A percentile compares a stretch with the other conserved stretches of the same genome.
Conservation (phyloP, 1,140 invertebrate genomes). For the Atta cephalotes region DNA sequence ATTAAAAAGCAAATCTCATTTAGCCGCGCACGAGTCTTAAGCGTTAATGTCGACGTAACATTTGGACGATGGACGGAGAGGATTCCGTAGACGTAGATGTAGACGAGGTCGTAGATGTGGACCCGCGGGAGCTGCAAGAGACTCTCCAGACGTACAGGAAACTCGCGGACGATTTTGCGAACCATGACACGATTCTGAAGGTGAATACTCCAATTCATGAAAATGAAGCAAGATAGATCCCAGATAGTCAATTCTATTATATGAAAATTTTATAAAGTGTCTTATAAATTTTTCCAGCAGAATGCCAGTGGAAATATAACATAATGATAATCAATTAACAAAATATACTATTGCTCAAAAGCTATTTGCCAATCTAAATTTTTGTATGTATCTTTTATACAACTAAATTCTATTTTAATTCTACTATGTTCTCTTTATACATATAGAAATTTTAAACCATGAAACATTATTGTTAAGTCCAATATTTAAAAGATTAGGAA, state of each 20-base stretch:
- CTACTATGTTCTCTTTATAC: too few relatives aligned
- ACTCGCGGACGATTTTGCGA: conserved; percentile 82
- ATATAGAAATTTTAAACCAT: too few relatives aligned
- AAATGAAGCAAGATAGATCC: neutral
- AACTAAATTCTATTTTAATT: too few relatives aligned
- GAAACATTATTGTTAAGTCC: too few relatives aligned
- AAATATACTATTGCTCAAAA: too few relatives aligned
- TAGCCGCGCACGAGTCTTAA: neutral
- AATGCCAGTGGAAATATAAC: neutral
- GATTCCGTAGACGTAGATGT: conserved; percentile 78
- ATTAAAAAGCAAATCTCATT: neutral
- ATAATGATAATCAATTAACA: neutral
- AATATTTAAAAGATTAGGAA: too few relatives aligned
- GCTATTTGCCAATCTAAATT: too few relatives aligned
- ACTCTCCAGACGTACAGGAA: conserved; percentile 84
- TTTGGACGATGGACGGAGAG: conserved; percentile 79
- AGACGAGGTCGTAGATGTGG: conserved; percentile 52
- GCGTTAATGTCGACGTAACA: conserved; percentile 76
- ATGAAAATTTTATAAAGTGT: neutral
- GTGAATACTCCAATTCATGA: conserved; percentile 69
- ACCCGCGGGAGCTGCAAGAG: conserved; percentile 80
- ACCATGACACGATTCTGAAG: conserved; percentile 86
- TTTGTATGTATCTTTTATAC: too few relatives aligned
- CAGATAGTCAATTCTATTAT: neutral
- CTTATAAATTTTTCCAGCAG: neutral